A percentile compares a stretch with the other conserved stretches of the same genome.
Conservation (phyloP, 2,888 invertebrate species). For the Perizoma affinitatum region DNA sequence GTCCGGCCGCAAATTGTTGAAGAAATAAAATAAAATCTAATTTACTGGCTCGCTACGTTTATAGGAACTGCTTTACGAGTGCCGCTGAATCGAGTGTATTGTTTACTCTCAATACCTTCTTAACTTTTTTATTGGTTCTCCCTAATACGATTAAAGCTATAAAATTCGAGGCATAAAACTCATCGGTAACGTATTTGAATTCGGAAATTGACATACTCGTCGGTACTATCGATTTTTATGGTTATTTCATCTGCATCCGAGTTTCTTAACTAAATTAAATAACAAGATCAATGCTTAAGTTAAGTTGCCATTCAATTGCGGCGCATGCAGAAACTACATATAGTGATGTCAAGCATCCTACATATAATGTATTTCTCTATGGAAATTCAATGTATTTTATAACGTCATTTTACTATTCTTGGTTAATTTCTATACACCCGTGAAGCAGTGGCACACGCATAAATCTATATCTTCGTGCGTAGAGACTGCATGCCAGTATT, state of each 20-base stretch:
- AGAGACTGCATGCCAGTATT: constrained; percentile 1
- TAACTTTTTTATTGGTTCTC: constrained; percentile 57
- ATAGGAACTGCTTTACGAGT: constrained; percentile 76
- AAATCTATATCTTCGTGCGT: too few species aligned
- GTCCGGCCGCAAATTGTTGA: constrained; percentile 80
- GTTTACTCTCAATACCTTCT: constrained; percentile 69
- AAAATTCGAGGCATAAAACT: constrained; percentile 50
- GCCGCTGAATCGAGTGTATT: constrained; percentile 66
- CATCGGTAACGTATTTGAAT: constrained; percentile 35
- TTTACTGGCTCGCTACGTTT: constrained; percentile 80
- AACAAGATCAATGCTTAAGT: constrained; percentile 1
- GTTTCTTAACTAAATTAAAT: not conserved
- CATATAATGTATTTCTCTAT: too few species aligned
- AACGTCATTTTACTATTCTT: too few species aligned
- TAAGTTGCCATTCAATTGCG: not conserved
- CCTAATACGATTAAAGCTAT: constrained; percentile 56
- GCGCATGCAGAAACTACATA: too few species aligned
- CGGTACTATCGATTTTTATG: not conserved
- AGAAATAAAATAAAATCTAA: constrained; percentile 83
- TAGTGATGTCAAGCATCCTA: too few species aligned
- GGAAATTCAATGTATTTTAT: too few species aligned
- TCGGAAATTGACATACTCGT: not conserved
- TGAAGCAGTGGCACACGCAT: too few species aligned
- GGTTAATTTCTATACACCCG: too few species aligned
- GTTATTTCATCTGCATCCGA: not conserved